These are phyloP conservation scores for Calliopsis andreniformis DNA, from an alignment of 1,140 invertebrate genomes.

Conservation along the genomic window DNA sequence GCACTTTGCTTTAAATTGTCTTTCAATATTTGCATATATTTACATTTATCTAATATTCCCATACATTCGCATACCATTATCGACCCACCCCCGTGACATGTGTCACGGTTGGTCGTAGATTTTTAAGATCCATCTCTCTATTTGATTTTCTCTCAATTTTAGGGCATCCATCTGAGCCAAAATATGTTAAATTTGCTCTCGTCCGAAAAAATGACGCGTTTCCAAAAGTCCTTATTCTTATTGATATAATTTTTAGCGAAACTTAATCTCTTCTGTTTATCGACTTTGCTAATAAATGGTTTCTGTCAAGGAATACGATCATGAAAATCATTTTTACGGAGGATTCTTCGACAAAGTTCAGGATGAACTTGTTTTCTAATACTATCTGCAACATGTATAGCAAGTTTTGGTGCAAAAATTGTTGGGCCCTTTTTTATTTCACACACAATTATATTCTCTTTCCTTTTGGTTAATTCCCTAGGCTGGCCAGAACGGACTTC, in stretches of 20 bases:
- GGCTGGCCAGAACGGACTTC: neutral
- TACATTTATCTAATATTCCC: constrained; percentile 6
- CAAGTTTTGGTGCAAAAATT: neutral
- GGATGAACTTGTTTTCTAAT: neutral
- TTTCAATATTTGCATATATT: neutral
- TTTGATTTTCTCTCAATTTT: neutral
- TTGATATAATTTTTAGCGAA: neutral
- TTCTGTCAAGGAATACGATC: neutral
- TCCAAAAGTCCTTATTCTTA: neutral
- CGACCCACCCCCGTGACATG: neutral
- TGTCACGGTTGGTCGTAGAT: neutral
- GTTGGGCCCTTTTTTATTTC: neutral
- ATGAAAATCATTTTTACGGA: neutral
- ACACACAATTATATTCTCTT: neutral
- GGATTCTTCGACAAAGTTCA: neutral
- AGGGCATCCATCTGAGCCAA: neutral
- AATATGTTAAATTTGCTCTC: constrained; percentile 5
- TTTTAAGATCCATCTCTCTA: neutral
- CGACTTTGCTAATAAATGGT: neutral
- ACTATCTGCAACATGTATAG: neutral
- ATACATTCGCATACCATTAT: constrained; percentile 14
- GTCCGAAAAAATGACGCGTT: neutral
- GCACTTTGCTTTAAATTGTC: neutral
- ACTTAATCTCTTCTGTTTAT: neutral
- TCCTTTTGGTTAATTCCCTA: neutral